Base-by-base conservation (phyloP, 2,113 vertebrate species). In the Chelonoidis abingdonii region DNA sequence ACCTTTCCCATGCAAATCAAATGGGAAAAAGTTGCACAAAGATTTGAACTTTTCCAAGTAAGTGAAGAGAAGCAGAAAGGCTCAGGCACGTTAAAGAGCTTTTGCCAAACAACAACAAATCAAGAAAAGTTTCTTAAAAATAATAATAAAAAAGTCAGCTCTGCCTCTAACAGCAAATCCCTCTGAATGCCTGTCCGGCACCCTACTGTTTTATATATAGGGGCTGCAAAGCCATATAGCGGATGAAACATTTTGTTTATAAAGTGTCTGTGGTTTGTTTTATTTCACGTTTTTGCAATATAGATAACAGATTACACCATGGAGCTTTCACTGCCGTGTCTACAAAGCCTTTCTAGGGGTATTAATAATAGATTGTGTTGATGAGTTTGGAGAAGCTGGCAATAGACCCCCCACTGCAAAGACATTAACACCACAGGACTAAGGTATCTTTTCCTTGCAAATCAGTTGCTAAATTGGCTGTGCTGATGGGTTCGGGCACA, bases 281-380 rank as follows among this genome's bases (percentile, higher is more conserved):
- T 98, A 98, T 98, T 98, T 98, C 98, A 93, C 96, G 97, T 96
- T 98, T 97, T 97, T 97, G 98, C 98, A 98, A 98, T 98, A 98
- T 98, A 98, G 98, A 98, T 98, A 98, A 98, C 98, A 98, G 98
- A 98, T 98, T 98, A 98, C 86, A 97, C 98, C 97, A 72, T 93
- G 54, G 92, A 98, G 98, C 96, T 97, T 98, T 97, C 98, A 96
- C 93, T 96, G 97, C 92, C 98, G 98, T 97, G 91, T 97, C 97
- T 97, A 88, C 96, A 76, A 97, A 97, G 98, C 98, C 98, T 98
- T 98, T 89, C 96, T 97, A 93, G 95, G 96, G 98, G 98, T 98
- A 98, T 98, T 98, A 98, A 98, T 98, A 98, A 98, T 98, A 98
- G 98, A 98, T 98, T 97, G 98, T 97, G 98, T 98, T 98, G 98